These are phyloP conservation scores for Isoperla grammatica DNA, from an alignment of 2,888 invertebrate genomes.

Conservation along the genomic window DNA sequence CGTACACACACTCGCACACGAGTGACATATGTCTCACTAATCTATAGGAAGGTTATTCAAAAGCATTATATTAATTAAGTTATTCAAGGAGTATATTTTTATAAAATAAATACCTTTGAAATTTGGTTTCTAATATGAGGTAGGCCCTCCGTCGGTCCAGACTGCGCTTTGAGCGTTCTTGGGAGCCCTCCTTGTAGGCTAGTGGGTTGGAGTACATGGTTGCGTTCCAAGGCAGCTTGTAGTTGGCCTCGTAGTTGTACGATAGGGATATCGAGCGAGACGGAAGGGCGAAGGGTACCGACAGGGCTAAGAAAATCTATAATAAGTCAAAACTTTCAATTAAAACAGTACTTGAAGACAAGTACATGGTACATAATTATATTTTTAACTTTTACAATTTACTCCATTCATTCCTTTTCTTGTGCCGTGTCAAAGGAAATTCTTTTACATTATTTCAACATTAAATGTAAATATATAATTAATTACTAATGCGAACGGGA, in stretches of 20 bases:
- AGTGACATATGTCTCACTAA: too few species aligned
- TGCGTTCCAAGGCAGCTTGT: conserved; percentile 53
- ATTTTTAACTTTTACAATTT: background rate
- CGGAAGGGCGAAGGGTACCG: conserved; percentile 62
- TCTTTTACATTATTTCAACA: too few species aligned
- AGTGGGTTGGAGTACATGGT: conserved; percentile 36
- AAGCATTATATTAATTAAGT: too few species aligned
- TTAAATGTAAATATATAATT: too few species aligned
- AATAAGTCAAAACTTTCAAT: background rate
- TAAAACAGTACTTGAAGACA: background rate
- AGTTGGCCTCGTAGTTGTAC: conserved; percentile 68
- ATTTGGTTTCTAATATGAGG: conserved; percentile 50
- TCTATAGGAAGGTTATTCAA: too few species aligned
- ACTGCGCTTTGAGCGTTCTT: conserved; percentile 45
- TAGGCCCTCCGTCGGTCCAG: conserved; percentile 53
- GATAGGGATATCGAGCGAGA: conserved; percentile 65
- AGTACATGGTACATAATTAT: background rate
- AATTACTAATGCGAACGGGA: too few species aligned
- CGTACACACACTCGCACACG: too few species aligned
- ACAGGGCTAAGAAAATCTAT: conserved; percentile 62
- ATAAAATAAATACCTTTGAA: conserved; percentile 50
- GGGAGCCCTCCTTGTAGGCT: background rate
- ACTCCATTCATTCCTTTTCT: too few species aligned
- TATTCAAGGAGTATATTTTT: too few species aligned
- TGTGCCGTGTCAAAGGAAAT: too few species aligned